These are phyloP conservation scores for Nothoprocta perdicaria DNA, from an alignment of 2,113 vertebrate species.

Conservation along the genomic window DNA sequence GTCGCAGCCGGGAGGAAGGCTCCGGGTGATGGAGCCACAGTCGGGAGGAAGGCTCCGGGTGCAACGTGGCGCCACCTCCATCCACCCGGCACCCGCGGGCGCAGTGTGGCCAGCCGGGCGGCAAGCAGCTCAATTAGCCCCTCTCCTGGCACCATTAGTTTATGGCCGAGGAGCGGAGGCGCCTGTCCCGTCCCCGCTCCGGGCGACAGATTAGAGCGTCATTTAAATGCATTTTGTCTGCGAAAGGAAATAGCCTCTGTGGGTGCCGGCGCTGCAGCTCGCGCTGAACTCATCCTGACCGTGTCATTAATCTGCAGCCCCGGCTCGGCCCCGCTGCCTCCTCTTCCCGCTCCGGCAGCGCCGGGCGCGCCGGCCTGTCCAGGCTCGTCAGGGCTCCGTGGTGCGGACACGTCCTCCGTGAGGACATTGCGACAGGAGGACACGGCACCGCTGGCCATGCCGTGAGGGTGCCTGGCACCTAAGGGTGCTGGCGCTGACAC, in stretches of 20 bases:
- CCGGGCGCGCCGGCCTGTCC: background rate
- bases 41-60: background rate
- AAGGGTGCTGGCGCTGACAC: background rate
- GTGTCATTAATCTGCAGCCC: background rate
- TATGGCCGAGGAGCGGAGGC: background rate
- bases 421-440: accelerated
- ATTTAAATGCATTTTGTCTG: conserved; percentile 38
- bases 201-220: background rate
- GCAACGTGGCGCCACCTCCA: no score
- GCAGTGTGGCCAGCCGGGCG: background rate
- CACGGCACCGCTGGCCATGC: background rate
- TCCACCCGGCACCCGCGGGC: background rate
- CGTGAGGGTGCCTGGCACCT: background rate
- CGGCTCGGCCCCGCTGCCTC: accelerated
- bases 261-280: background rate
- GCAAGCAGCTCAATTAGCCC: background rate
- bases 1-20: background rate
- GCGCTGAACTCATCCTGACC: background rate
- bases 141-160: background rate
- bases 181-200: background rate
- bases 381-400: accelerated
- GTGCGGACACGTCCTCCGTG: background rate
- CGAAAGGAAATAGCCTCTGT: background rate
- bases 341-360: background rate
- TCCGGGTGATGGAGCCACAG: background rate